Evolutionary conservation across 2,113 vertebrate species (phyloP).

Genomic region (Proteles cristata): DNA sequence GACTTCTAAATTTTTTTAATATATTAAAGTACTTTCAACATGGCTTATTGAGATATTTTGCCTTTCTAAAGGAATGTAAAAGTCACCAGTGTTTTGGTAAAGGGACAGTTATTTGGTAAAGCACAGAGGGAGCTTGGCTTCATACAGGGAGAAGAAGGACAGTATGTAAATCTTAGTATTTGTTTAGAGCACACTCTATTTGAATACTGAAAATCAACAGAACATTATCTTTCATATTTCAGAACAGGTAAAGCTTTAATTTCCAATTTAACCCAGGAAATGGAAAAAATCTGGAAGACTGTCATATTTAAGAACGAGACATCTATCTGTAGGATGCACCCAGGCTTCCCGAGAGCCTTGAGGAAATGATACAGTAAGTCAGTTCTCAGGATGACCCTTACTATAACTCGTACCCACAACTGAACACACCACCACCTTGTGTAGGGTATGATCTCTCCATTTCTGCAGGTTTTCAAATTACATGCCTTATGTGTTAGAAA

Average conservation of each 20-base stretch:
- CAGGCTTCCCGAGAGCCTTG: not conserved
- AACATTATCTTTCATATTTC: not conserved
- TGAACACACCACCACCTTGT: not conserved
- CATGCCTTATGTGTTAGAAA: not conserved
- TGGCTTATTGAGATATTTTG: not conserved
- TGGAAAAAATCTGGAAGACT: not conserved
- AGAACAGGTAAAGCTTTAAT: not conserved
- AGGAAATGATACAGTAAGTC: not conserved
- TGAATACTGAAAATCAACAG: not conserved
- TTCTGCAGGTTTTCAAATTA: not conserved
- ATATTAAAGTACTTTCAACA: slow-evolving; percentile 14
- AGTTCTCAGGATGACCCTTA: not conserved
- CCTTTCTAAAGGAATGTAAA: not conserved
- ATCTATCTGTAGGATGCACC: not conserved
- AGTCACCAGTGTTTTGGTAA: not conserved
- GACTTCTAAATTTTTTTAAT: slow-evolving; percentile 18
- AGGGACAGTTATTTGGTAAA: not conserved
- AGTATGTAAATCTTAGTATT: not conserved
- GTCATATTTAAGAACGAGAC: not conserved
- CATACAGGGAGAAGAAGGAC: not conserved
- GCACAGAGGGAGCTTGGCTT: not conserved
- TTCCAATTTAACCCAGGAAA: slow-evolving; percentile 39
- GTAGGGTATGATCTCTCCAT: not conserved
- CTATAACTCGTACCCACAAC: not conserved
- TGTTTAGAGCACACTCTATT: slow-evolving; percentile 15